Base-by-base conservation (phyloP, 2,888 invertebrate species). In the Macrophya alboannulata region DNA sequence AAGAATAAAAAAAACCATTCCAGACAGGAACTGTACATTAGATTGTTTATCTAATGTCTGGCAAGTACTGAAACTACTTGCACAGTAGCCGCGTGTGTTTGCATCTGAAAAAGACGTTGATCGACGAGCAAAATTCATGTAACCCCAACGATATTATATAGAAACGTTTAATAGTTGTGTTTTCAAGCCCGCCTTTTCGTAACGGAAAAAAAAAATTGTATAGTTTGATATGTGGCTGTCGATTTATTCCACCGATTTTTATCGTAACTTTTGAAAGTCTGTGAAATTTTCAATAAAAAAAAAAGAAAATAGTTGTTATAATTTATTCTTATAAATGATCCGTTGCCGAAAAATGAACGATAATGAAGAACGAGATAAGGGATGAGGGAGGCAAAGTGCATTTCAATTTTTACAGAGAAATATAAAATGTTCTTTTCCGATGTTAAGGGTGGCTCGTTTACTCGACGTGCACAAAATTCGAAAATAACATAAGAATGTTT, bases 51-150 rank as follows among this genome's bases (percentile, higher is more conserved):
- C 59, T 9, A 21, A 59, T 15, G 81, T 81, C 81, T 81, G 43
- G 40, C 43, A 62, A 17, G 43, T 21, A 51, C 25, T 59, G 62
- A 81, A 62, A 55, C 51, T 62, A 55, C 77, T 77, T 51, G 51
- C 59, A 62, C 25, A 59, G 81, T 62, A 43, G 81, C 59, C 43
- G 40, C 59, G 81, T 81, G 81, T 81, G 81, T 81, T 81, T 81
- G 62, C 81, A 31, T 81, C 21, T 81, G 1, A 1, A 31, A 31
- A 43, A 62, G 81, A 81, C 81, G 43, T 81, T 81, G 81, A 81
- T 81, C 59, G 81, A 81, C 40, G 51, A 77, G 3, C 43, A 81
- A 17, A 77, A 17, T 77, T 55, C 51, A 25, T 62, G 59, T 59
- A 21, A 81, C 81, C 81, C 21, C 21, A 55, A 55, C 55, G 62